Evolutionary conservation across 2,113 vertebrate species (phyloP).

Genomic region (Tenebrosternarchus preto): DNA sequence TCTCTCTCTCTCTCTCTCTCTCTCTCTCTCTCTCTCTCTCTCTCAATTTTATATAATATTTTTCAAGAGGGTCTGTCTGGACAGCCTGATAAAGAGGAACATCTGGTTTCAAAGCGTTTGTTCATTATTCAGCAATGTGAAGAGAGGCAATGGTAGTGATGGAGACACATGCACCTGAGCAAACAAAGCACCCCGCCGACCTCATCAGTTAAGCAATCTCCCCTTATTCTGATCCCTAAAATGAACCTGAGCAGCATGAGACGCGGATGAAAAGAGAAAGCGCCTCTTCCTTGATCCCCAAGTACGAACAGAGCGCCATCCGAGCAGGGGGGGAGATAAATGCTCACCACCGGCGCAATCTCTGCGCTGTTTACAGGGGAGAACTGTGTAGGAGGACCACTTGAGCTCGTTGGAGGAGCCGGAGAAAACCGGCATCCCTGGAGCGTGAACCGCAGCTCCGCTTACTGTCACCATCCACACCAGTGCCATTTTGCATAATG

Average conservation of each 20-base stretch:
- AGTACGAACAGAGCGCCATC: background rate
- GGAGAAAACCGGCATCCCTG: constrained; percentile 19
- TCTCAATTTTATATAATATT: constrained; percentile 50
- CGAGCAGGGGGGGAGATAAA: constrained; percentile 12
- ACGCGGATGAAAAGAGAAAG: constrained; percentile 32
- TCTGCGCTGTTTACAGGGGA: constrained; percentile 13
- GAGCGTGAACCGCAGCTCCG: constrained; percentile 65
- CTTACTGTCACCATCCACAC: constrained; percentile 48
- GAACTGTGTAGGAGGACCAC: background rate
- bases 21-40: background rate
- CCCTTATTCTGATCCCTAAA: constrained; percentile 59
- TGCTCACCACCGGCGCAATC: no score
- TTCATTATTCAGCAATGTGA: constrained; percentile 67
- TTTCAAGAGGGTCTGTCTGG: constrained; percentile 65
- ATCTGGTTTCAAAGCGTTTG: constrained; percentile 73
- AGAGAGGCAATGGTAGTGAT: constrained; percentile 14
- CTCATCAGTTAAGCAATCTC: constrained; percentile 66
- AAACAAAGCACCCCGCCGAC: constrained; percentile 67
- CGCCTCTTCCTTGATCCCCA: constrained; percentile 1
- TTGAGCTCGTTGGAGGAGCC: background rate
- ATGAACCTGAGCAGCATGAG: constrained; percentile 38
- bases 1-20: constrained; percentile 24
- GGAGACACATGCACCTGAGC: constrained; percentile 69
- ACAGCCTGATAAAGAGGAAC: constrained; percentile 71
- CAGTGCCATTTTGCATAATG: constrained; percentile 75